phyloP scores from a whole-genome alignment of 2,113 vertebrate species.

The Dicrurus megarhynchus region DNA sequence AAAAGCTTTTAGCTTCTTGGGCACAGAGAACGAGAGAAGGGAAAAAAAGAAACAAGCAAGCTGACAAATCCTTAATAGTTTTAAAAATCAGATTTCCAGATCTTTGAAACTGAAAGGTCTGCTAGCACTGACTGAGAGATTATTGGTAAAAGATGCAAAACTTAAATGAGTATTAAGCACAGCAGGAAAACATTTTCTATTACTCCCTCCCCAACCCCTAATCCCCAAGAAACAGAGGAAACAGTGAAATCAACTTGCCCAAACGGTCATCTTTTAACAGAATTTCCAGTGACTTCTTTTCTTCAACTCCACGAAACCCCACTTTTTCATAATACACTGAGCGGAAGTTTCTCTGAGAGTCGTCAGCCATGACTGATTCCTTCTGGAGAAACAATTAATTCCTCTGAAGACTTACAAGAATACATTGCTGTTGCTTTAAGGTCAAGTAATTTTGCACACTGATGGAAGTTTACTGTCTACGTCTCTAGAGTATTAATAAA shows the following conservation, averaged over 20 bases:
- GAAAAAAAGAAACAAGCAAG: neutral
- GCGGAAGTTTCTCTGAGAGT: conserved; percentile 96
- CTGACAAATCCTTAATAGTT: neutral
- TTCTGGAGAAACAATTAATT: neutral
- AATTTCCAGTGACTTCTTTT: conserved; percentile 96
- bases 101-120: neutral
- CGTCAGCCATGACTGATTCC: conserved; percentile 84
- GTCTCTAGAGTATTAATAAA: neutral
- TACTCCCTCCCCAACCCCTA: neutral
- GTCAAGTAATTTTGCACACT: neutral
- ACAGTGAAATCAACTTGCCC: conserved; percentile 72
- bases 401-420: neutral
- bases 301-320: conserved; percentile 96
- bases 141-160: neutral
- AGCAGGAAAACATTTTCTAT: neutral
- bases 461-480: neutral
- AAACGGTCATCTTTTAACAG: conserved; percentile 92
- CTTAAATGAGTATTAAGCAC: neutral
- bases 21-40: neutral
- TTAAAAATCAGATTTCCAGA: neutral
- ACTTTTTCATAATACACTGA: conserved; percentile 98
- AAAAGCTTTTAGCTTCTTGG: neutral
- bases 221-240: neutral
- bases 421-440: neutral
- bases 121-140: neutral